These are phyloP conservation scores for Phyllostomus discolor DNA, from an alignment of 2,113 vertebrate species.

Conservation along the genomic window DNA sequence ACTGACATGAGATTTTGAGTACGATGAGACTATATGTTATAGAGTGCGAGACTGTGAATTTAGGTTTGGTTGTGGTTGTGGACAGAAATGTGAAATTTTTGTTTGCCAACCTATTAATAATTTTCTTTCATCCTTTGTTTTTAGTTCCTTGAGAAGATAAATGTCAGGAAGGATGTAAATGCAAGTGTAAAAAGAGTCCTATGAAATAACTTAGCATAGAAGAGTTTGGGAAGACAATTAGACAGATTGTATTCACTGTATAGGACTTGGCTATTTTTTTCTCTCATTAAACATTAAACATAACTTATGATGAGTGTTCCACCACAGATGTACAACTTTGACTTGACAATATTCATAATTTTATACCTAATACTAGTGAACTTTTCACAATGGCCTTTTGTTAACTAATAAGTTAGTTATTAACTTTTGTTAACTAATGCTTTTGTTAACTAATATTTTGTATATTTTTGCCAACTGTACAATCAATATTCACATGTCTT, in stretches of 20 bases:
- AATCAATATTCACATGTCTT: neutral
- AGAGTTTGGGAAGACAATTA: neutral
- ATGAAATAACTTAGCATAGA: neutral
- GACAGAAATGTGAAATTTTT: neutral
- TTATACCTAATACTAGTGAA: neutral
- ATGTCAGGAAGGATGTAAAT: neutral
- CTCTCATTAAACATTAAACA: neutral
- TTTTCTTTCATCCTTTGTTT: neutral
- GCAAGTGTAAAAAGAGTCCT: neutral
- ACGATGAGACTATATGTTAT: neutral
- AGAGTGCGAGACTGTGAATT: neutral
- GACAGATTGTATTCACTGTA: neutral
- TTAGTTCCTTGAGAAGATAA: slow-evolving; percentile 63
- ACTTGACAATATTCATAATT: neutral
- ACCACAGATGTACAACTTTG: neutral
- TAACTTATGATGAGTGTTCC: neutral
- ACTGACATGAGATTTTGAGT: neutral
- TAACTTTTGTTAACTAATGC: neutral
- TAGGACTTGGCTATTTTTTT: neutral
- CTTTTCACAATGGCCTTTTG: neutral
- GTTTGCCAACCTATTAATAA: neutral
- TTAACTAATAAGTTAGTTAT: too few species aligned
- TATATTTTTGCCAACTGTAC: neutral
- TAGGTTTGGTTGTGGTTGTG: neutral
- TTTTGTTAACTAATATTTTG: neutral